Conservation (phyloP, 2,888 invertebrate genomes). For the Caenorhabditis drosophilae region DNA sequence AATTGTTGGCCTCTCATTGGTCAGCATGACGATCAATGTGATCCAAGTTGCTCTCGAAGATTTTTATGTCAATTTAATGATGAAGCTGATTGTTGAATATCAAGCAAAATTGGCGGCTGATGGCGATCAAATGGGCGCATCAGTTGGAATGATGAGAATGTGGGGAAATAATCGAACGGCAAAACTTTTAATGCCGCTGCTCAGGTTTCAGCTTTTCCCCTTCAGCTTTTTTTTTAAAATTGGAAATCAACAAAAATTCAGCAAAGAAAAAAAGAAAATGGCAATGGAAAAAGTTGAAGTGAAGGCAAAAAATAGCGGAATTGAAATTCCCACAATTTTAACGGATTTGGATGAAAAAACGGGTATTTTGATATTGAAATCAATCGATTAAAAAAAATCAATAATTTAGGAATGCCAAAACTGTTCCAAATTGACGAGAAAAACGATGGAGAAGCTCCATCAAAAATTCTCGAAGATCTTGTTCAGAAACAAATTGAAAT, state of each 20-base stretch:
- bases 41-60: slow-evolving; percentile 68
- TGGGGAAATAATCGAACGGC: slow-evolving; percentile 67
- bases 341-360: slow-evolving; percentile 64
- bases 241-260: slow-evolving; percentile 13
- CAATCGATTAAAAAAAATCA: no score
- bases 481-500: slow-evolving; percentile 52
- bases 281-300: slow-evolving; percentile 67
- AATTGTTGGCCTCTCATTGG: slow-evolving; percentile 71
- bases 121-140: slow-evolving; percentile 60
- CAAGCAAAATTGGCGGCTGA: slow-evolving; percentile 65
- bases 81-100: slow-evolving; percentile 68
- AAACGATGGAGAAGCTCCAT: slow-evolving; percentile 40
- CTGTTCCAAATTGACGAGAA: slow-evolving; percentile 55
- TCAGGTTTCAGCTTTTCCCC: slow-evolving; percentile 45
- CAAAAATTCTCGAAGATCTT: slow-evolving; percentile 50
- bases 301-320: slow-evolving; percentile 64
- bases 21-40: slow-evolving; percentile 72
- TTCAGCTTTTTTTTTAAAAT: background rate
- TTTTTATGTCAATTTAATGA: slow-evolving; percentile 63
- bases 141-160: slow-evolving; percentile 68
- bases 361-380: no score
- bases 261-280: slow-evolving; percentile 60
- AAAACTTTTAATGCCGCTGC: slow-evolving; percentile 64
- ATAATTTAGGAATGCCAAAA: slow-evolving; percentile 64
- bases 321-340: slow-evolving; percentile 66